Evolutionary conservation across 2,888 invertebrate genomes (phyloP).

Genomic region (Parnassius smintheus): DNA sequence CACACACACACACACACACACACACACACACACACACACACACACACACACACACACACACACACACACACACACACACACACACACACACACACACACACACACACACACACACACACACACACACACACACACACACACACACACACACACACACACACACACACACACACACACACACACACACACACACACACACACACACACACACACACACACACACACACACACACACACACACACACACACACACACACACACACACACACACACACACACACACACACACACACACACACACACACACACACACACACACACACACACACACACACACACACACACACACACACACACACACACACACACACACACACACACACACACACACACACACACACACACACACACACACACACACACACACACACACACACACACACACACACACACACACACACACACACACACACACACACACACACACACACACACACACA

Average conservation of each 20-base stretch:
- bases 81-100: not conserved
- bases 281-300: constrained; percentile 1
- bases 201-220: not conserved
- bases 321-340: not conserved
- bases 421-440: not conserved
- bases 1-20: not conserved
- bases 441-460: not conserved
- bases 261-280: not conserved
- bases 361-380: not conserved
- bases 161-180: constrained; percentile 1
- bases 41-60: constrained; percentile 1
- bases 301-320: not conserved
- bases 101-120: constrained; percentile 1
- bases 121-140: not conserved
- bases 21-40: not conserved
- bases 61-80: not conserved
- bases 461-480: constrained; percentile 1
- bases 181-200: not conserved
- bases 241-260: not conserved
- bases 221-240: constrained; percentile 1
- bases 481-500: not conserved
- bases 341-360: constrained; percentile 1
- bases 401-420: constrained; percentile 1
- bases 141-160: not conserved
- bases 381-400: not conserved